Conservation (phyloP, 2,888 invertebrate species). For the Caenorhabditis sp. region DNA sequence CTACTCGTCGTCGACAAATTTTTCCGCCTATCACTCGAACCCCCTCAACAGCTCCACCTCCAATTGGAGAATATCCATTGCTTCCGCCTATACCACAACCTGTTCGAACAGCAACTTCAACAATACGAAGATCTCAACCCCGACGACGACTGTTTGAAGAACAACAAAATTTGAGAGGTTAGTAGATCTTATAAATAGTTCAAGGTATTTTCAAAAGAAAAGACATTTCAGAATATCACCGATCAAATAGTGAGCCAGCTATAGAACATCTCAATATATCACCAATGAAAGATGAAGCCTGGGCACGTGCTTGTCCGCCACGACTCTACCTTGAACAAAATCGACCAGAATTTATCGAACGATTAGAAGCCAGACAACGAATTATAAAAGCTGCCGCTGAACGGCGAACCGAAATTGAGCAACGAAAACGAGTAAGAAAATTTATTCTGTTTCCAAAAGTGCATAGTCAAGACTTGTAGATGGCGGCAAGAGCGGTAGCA, state of each 20-base stretch:
- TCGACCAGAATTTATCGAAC: conserved; percentile 32
- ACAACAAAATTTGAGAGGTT: not conserved
- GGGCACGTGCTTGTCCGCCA: conserved; percentile 25
- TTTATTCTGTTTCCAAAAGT: not conserved
- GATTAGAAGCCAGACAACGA: conserved; percentile 28
- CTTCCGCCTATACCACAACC: conserved; percentile 4
- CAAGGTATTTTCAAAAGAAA: not conserved
- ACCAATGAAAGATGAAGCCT: conserved; percentile 27
- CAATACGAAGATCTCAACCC: conserved; percentile 13
- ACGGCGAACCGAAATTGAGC: conserved; percentile 27
- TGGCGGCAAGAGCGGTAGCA: conserved; percentile 31
- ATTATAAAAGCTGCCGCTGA: conserved; percentile 27
- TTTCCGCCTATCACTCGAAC: conserved; percentile 12
- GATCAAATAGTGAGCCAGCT: conserved; percentile 14
- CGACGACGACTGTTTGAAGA: conserved; percentile 22
- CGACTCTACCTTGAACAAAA: conserved; percentile 28
- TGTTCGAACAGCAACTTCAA: not conserved
- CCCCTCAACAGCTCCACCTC: not conserved
- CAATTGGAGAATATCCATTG: conserved; percentile 6
- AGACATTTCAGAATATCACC: conserved; percentile 7
- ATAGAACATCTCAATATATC: conserved; percentile 37
- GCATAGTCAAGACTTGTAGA: conserved; percentile 6
- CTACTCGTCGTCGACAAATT: not conserved
- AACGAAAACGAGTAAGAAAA: conserved; percentile 21
- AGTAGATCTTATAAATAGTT: not conserved